Evolutionary conservation across 2,888 invertebrate species (phyloP).

Genomic region (Tiliacea citrago): DNA sequence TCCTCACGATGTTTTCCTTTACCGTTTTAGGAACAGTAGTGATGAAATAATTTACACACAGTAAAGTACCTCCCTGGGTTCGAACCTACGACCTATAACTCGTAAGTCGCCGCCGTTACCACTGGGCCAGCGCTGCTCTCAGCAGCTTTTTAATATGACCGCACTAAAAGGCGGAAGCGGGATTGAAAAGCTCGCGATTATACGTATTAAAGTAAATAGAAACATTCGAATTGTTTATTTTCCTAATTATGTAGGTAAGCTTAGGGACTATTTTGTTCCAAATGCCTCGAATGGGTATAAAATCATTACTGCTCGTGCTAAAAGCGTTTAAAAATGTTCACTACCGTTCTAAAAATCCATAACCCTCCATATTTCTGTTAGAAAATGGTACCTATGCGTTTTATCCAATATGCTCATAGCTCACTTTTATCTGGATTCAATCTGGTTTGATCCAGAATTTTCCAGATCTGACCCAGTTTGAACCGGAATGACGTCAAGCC

Average conservation of each 20-base stretch:
- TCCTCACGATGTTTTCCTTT: no score
- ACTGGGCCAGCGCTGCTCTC: no score
- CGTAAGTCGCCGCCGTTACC: no score
- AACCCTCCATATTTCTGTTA: neutral
- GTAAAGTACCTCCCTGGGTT: no score
- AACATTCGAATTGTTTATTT: neutral
- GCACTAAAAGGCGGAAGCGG: neutral
- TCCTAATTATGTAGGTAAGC: neutral
- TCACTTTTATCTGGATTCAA: conserved; percentile 48
- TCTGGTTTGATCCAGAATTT: conserved; percentile 33
- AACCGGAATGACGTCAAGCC: conserved; percentile 19
- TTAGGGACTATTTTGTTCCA: neutral
- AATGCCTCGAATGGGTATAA: neutral
- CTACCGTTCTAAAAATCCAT: neutral
- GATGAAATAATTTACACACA: no score
- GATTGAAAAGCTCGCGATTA: neutral
- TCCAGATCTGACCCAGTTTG: conserved; percentile 47
- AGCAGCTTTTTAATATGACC: neutral
- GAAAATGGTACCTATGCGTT: conserved; percentile 29
- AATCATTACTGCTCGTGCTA: neutral
- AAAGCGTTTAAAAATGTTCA: neutral
- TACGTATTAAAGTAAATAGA: no score
- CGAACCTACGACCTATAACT: no score
- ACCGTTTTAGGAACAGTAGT: no score
- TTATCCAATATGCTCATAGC: conserved; percentile 40